Percentiles rank a stretch among this genome's conserved stretches.
phyloP scores from a whole-genome alignment of 2,113 vertebrate species.

The Hystrix brachyura region DNA sequence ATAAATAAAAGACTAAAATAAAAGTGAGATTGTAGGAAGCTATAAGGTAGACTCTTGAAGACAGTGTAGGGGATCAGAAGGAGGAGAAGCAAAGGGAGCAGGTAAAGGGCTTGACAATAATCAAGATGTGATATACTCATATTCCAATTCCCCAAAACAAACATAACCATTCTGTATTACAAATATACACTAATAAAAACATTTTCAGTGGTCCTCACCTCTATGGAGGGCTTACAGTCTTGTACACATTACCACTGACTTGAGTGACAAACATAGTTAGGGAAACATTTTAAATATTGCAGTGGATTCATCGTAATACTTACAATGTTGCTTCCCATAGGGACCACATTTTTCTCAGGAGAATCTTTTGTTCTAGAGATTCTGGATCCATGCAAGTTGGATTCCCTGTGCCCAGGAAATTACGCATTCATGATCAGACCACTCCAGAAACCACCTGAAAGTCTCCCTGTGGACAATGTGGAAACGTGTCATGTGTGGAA shows the following conservation, averaged over 20 bases:
- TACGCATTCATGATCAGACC: neutral
- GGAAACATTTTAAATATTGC: slow-evolving; percentile 27
- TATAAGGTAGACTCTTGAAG: neutral
- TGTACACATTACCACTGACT: neutral
- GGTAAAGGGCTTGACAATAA: neutral
- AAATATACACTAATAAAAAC: neutral
- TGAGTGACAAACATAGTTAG: neutral
- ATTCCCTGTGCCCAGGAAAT: neutral
- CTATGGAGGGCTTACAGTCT: neutral
- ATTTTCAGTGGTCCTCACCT: neutral
- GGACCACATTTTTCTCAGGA: neutral
- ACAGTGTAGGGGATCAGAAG: neutral
- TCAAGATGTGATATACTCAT: neutral
- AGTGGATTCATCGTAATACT: slow-evolving; percentile 44
- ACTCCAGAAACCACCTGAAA: neutral
- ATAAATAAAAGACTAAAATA: neutral
- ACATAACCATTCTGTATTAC: neutral
- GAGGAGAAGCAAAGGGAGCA: neutral
- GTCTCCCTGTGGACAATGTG: neutral
- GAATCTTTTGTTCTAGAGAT: neutral
- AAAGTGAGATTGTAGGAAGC: neutral
- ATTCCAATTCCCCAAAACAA: neutral
- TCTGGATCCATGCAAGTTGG: neutral
- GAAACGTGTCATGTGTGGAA: neutral
- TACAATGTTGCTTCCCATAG: neutral